Conservation (phyloP, 2,113 vertebrate genomes). For the Rynchops niger region DNA sequence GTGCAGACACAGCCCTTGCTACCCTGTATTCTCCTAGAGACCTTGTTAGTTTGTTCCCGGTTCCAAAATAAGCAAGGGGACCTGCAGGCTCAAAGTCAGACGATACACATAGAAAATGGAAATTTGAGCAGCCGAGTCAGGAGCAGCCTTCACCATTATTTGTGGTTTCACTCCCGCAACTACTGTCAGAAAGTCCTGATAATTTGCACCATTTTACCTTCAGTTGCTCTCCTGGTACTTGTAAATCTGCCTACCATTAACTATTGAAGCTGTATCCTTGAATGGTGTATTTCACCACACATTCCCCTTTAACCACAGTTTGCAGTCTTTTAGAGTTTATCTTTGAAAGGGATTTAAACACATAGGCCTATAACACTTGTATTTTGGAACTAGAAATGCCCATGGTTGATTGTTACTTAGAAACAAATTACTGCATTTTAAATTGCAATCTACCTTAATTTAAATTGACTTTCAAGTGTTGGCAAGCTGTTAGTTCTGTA, state of each 20-base stretch:
- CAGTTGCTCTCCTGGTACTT: not conserved
- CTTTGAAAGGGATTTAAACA: not conserved
- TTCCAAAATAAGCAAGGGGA: not conserved
- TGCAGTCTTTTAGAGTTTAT: not conserved
- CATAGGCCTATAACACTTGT: not conserved
- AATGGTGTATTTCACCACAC: not conserved
- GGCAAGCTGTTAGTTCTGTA: slow-evolving; percentile 18
- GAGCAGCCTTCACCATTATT: not conserved
- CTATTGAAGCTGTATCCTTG: not conserved
- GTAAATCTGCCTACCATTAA: not conserved
- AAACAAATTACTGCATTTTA: slow-evolving; percentile 2
- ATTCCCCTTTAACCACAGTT: not conserved
- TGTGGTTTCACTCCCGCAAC: not conserved
- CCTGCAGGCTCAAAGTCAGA: not conserved
- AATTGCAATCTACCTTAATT: not conserved
- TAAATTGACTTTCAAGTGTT: slow-evolving; percentile 27
- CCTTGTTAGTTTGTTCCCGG: not conserved
- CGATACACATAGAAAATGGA: not conserved
- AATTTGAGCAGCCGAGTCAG: not conserved
- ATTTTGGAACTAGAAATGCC: not conserved
- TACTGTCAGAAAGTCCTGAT: not conserved
- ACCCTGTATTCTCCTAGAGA: not conserved
- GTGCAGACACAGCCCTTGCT: not conserved
- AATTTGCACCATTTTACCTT: not conserved
- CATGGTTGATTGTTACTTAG: slow-evolving; percentile 3